Conservation (phyloP, 2,797 vertebrate genomes). For the Nasua narica region DNA sequence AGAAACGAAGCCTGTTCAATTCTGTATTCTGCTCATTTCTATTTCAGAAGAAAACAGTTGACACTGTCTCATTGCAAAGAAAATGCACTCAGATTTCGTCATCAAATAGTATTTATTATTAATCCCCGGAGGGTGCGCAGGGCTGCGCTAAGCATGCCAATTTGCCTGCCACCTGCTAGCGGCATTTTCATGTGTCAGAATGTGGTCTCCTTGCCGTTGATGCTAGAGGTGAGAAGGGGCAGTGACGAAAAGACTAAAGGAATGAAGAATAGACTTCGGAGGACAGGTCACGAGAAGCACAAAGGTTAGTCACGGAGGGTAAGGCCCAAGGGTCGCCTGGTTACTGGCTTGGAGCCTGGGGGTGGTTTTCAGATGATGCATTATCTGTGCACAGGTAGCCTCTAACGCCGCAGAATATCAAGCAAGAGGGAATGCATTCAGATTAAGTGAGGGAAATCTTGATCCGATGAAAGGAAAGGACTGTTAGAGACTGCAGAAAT, state of each 20-base stretch:
- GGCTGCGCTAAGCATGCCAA: slow-evolving; percentile 40
- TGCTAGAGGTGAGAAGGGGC: slow-evolving; percentile 56
- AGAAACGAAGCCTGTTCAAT: neutral
- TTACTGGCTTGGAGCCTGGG: neutral
- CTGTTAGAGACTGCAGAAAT: neutral
- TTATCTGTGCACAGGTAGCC: slow-evolving; percentile 3
- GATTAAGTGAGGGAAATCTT: slow-evolving; percentile 11
- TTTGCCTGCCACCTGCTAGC: slow-evolving; percentile 43
- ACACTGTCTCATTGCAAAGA: slow-evolving; percentile 61
- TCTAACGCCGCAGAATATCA: neutral
- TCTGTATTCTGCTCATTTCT: slow-evolving; percentile 62
- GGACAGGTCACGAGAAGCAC: slow-evolving; percentile 57
- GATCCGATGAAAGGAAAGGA: neutral
- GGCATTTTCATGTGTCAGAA: slow-evolving; percentile 34
- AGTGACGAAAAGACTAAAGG: slow-evolving; percentile 61
- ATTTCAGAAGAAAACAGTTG: slow-evolving; percentile 60
- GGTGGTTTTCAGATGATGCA: neutral
- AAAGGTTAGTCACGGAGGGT: slow-evolving; percentile 29
- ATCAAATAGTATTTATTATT: slow-evolving; percentile 65
- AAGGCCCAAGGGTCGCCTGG: slow-evolving; percentile 24
- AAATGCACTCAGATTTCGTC: slow-evolving; percentile 68
- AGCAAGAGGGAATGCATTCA: neutral
- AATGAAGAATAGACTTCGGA: slow-evolving; percentile 55
- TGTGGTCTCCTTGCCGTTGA: slow-evolving; percentile 33
- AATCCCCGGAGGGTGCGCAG: neutral